Evolutionary conservation across 2,888 invertebrate species (phyloP).

Genomic region (Parnassius glacialis): DNA sequence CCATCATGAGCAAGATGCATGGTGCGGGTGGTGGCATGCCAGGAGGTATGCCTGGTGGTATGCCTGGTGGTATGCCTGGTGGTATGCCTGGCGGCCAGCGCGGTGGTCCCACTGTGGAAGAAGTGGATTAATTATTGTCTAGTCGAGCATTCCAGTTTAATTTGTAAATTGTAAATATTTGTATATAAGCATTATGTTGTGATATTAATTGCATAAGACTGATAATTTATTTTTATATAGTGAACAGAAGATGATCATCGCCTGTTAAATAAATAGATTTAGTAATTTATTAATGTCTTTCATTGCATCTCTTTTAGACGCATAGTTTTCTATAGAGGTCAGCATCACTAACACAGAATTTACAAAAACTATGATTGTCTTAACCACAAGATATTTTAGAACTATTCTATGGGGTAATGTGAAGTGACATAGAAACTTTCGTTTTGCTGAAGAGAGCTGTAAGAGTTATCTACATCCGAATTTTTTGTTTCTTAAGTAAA

Average conservation of each 20-base stretch:
- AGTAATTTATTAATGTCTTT: background rate
- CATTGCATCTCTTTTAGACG: background rate
- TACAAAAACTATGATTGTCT: no score
- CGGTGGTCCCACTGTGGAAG: slow-evolving; percentile 57
- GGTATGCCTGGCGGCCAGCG: slow-evolving; percentile 28
- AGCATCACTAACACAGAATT: no score
- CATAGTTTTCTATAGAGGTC: no score
- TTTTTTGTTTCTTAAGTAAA: no score
- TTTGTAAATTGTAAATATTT: background rate
- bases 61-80: slow-evolving; percentile 3
- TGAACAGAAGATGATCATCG: background rate
- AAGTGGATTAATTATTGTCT: slow-evolving; percentile 48
- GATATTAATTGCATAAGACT: background rate
- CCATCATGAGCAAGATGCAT: slow-evolving; percentile 80
- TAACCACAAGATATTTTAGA: no score
- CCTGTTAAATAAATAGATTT: background rate
- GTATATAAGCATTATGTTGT: background rate
- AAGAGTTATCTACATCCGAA: no score
- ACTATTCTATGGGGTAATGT: no score
- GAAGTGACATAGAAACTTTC: no score
- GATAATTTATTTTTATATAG: background rate
- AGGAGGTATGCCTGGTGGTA: slow-evolving; percentile 27
- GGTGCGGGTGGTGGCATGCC: slow-evolving; percentile 63
- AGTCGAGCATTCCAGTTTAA: background rate
- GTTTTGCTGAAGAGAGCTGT: no score